Percentiles rank a stretch among this genome's conserved stretches.
phyloP scores from a whole-genome alignment of 2,888 invertebrate genomes.

The Eutolmus rufibarbis region DNA sequence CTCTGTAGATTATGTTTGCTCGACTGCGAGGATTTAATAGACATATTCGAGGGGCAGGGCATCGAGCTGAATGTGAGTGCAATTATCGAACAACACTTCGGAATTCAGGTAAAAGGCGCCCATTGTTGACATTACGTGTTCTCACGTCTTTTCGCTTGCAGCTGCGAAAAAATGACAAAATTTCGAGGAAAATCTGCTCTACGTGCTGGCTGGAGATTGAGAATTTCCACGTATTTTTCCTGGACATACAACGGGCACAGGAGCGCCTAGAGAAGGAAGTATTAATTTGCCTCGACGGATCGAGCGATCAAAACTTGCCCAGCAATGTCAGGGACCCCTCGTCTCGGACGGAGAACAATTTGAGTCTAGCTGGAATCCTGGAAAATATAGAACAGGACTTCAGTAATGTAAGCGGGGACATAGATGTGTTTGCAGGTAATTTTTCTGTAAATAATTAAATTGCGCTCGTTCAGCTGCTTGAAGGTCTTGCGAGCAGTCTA shows the following conservation, averaged over 20 bases:
- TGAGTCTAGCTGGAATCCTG: not conserved
- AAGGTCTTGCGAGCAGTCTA: not conserved
- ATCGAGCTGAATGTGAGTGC: slow-evolving; percentile 20
- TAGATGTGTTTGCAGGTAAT: slow-evolving; percentile 46
- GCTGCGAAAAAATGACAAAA: slow-evolving; percentile 38
- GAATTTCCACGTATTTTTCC: slow-evolving; percentile 44
- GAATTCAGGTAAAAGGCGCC: slow-evolving; percentile 34
- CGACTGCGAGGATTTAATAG: slow-evolving; percentile 44
- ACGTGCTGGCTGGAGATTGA: slow-evolving; percentile 45
- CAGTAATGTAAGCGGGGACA: slow-evolving; percentile 43
- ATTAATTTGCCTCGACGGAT: slow-evolving; percentile 21
- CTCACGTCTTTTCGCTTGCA: not conserved
- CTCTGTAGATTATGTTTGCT: slow-evolving; percentile 44
- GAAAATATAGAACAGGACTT: slow-evolving; percentile 36
- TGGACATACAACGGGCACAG: slow-evolving; percentile 43
- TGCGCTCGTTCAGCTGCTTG: not conserved
- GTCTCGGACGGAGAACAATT: not conserved
- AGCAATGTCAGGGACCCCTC: not conserved
- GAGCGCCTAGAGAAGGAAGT: slow-evolving; percentile 30
- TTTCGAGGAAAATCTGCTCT: slow-evolving; percentile 44
- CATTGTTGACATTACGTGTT: slow-evolving; percentile 2
- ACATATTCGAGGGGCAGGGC: slow-evolving; percentile 43
- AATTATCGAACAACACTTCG: slow-evolving; percentile 43
- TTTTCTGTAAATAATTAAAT: not conserved
- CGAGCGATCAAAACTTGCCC: not conserved